These are phyloP conservation scores for Dasypolia templi DNA, from an alignment of 2,888 invertebrate species.

Conservation along the genomic window DNA sequence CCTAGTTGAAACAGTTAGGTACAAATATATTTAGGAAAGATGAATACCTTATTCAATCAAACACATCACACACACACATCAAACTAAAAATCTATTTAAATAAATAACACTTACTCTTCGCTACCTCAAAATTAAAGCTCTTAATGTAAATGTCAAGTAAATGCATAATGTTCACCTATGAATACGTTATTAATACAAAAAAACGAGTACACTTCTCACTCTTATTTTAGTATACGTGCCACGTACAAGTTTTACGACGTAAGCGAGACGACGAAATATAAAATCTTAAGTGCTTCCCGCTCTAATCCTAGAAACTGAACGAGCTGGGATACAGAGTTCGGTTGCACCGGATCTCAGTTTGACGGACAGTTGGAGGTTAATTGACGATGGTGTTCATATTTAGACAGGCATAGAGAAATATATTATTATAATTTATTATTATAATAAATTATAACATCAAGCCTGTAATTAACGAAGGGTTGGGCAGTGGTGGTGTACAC, in stretches of 20 bases:
- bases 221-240: slow-evolving; percentile 69
- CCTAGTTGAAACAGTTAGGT: background rate
- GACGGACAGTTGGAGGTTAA: background rate
- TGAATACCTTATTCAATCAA: background rate
- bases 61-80: background rate
- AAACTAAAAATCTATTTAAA: background rate
- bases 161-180: slow-evolving; percentile 11
- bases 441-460: too few species aligned
- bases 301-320: slow-evolving; percentile 79
- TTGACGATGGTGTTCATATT: background rate
- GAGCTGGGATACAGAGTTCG: slow-evolving; percentile 68
- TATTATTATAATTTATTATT: background rate
- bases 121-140: background rate
- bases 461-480: too few species aligned
- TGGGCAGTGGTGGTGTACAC: too few species aligned
- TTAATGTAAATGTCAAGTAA: background rate
- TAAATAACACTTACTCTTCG: background rate
- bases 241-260: slow-evolving; percentile 80
- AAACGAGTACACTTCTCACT: slow-evolving; percentile 43
- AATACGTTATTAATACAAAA: slow-evolving; percentile 12
- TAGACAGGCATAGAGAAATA: background rate
- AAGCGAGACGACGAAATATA: slow-evolving; percentile 78
- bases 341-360: slow-evolving; percentile 45
- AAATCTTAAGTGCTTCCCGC: slow-evolving; percentile 82
- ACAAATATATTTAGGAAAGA: background rate